Evolutionary conservation across 2,797 vertebrate species (phyloP).

Genomic region (Scleropages formosus): DNA sequence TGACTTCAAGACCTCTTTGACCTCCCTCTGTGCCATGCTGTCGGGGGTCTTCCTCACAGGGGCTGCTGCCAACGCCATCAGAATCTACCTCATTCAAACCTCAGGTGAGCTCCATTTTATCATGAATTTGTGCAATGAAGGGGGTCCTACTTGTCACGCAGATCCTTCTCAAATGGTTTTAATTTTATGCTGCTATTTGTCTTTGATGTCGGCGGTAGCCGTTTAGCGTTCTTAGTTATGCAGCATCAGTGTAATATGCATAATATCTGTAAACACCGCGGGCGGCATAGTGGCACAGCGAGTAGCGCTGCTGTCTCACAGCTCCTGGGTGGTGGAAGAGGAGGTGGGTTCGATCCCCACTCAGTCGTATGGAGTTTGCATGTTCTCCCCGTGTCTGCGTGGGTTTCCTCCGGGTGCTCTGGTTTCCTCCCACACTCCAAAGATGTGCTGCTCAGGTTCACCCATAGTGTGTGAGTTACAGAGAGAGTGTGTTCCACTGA

Average conservation of each 20-base stretch:
- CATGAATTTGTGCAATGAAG: background rate
- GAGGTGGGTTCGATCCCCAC: no score
- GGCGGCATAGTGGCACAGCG: no score
- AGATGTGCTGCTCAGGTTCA: no score
- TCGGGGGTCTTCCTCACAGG: constrained; percentile 86
- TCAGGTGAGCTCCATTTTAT: constrained; percentile 74
- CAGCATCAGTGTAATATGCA: background rate
- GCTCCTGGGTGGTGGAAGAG: no score
- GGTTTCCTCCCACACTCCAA: no score
- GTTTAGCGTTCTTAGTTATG: background rate
- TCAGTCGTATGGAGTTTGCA: no score
- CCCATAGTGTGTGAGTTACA: no score
- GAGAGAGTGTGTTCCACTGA: no score
- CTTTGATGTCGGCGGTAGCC: background rate
- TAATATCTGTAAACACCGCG: no score
- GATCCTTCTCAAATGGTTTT: background rate
- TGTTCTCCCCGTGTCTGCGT: no score
- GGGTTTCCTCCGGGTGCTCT: no score
- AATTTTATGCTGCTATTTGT: background rate
- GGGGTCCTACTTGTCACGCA: background rate
- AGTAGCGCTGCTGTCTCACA: no score
- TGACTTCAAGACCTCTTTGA: constrained; percentile 72
- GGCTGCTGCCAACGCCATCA: constrained; percentile 83
- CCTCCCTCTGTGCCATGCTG: constrained; percentile 78
- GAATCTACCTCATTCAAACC: constrained; percentile 93